phyloP scores from a whole-genome alignment of 2,888 invertebrate genomes.

The Apodemia zela region DNA sequence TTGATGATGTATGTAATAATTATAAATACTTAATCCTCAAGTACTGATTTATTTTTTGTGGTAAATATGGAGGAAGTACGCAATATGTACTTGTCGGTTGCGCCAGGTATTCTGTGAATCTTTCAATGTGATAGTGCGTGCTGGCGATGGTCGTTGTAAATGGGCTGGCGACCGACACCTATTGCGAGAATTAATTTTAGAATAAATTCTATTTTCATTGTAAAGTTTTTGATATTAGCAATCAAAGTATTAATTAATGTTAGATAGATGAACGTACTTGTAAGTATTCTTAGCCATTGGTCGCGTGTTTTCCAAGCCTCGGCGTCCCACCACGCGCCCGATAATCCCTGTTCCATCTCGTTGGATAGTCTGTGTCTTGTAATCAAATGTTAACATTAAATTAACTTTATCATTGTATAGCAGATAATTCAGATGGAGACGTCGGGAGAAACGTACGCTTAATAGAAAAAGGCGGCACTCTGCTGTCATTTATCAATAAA shows the following conservation, averaged over 20 bases:
- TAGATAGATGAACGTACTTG: conserved; percentile 68
- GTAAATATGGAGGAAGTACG: conserved; percentile 38
- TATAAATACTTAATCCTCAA: conserved; percentile 58
- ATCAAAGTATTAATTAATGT: conserved; percentile 71
- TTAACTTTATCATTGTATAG: conserved; percentile 65
- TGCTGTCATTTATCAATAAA: conserved; percentile 75
- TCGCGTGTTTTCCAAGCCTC: conserved; percentile 67
- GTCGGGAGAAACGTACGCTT: conserved; percentile 77
- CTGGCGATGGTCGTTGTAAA: conserved; percentile 65
- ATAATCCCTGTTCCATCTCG: conserved; percentile 61
- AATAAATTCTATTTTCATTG: conserved; percentile 79
- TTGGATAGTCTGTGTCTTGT: conserved; percentile 71
- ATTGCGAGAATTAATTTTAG: conserved; percentile 72
- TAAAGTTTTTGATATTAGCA: conserved; percentile 76
- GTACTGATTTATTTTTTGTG: conserved; percentile 52
- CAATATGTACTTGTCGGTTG: conserved; percentile 38
- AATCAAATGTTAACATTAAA: conserved; percentile 68
- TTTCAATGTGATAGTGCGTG: conserved; percentile 74
- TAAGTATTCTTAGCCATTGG: conserved; percentile 70
- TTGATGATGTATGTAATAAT: conserved; percentile 49
- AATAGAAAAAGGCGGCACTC: conserved; percentile 64
- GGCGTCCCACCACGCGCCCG: conserved; percentile 53
- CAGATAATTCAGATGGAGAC: conserved; percentile 57
- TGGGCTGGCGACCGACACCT: conserved; percentile 68
- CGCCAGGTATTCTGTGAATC: conserved; percentile 65